Percentiles rank a stretch among this genome's conserved stretches.
Conservation (phyloP, 1,140 invertebrate genomes). For the Papilio glaucus region DNA sequence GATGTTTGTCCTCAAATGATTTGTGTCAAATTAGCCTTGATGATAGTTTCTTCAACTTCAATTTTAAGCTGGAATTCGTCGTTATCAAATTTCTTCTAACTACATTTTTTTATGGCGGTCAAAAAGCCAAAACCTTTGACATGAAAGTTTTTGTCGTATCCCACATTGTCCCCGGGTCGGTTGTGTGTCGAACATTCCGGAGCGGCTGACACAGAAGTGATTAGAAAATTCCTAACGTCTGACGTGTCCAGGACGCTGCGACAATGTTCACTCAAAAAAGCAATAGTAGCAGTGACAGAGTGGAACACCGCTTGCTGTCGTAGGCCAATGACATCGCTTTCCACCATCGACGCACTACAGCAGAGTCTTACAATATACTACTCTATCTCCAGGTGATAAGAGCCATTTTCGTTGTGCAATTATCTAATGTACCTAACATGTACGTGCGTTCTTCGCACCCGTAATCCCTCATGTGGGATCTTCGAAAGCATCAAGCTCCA, state of each 20-base stretch:
- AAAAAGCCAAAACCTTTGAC: conserved; percentile 19
- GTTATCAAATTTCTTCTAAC: conserved; percentile 13
- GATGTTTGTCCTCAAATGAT: too few relatives aligned
- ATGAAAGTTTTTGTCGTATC: conserved; percentile 24
- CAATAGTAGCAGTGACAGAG: conserved; percentile 31
- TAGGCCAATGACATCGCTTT: conserved; percentile 35
- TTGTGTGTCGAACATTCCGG: conserved; percentile 23
- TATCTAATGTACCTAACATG: not conserved
- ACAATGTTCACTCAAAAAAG: conserved; percentile 34
- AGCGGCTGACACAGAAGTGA: conserved; percentile 25
- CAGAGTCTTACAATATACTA: not conserved
- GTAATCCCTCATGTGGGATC: conserved; percentile 29
- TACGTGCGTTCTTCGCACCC: conserved; percentile 26
- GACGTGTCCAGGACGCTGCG: conserved; percentile 31
- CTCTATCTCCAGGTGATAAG: not conserved
- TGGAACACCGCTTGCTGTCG: conserved; percentile 24
- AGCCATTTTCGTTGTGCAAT: not conserved
- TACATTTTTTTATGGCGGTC: not conserved
- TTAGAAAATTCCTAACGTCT: conserved; percentile 33
- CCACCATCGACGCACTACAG: conserved; percentile 17
- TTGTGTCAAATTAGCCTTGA: not conserved
- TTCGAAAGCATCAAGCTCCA: conserved; percentile 3
- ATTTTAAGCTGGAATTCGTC: not conserved
- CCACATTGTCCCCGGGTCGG: conserved; percentile 5
- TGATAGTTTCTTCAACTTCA: not conserved